These are phyloP conservation scores for Amphipoea lucens DNA, from an alignment of 2,888 invertebrate species.

Conservation along the genomic window DNA sequence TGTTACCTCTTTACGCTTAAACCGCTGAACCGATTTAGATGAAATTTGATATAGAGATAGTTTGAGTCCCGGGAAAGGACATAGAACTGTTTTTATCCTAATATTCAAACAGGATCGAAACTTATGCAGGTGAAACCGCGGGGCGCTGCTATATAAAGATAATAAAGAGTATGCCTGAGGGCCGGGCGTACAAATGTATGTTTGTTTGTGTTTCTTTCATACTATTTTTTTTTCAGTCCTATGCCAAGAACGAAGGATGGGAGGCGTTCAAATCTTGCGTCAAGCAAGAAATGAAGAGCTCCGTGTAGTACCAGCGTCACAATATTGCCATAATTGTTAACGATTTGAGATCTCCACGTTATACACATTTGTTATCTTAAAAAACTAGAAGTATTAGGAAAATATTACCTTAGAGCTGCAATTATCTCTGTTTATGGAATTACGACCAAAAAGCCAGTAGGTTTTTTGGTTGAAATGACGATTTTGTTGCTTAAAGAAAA, in stretches of 20 bases:
- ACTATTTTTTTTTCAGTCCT: constrained; percentile 92
- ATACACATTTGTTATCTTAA: constrained; percentile 13
- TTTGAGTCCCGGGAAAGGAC: too few species aligned
- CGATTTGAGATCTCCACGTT: constrained; percentile 46
- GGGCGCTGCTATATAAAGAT: too few species aligned
- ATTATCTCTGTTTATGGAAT: constrained; percentile 19
- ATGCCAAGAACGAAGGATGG: constrained; percentile 97
- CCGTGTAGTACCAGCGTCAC: constrained; percentile 80
- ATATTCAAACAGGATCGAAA: too few species aligned
- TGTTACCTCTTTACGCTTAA: too few species aligned
- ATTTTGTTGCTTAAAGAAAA: too few species aligned
- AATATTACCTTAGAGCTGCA: constrained; percentile 22
- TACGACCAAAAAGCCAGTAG: not conserved
- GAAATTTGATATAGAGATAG: too few species aligned
- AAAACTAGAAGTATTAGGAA: constrained; percentile 19
- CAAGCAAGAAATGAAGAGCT: constrained; percentile 96
- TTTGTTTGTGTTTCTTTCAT: not conserved
- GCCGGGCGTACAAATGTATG: too few species aligned
- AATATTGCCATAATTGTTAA: constrained; percentile 47
- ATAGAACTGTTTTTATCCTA: too few species aligned
- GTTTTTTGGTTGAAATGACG: too few species aligned
- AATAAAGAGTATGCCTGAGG: too few species aligned
- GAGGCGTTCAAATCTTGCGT: constrained; percentile 97
- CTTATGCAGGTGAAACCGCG: too few species aligned
- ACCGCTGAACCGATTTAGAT: too few species aligned